A percentile compares a stretch with the other conserved stretches of the same genome.
phyloP scores from a whole-genome alignment of 2,113 vertebrate genomes.

The Ptilorrhoa leucosticta region DNA sequence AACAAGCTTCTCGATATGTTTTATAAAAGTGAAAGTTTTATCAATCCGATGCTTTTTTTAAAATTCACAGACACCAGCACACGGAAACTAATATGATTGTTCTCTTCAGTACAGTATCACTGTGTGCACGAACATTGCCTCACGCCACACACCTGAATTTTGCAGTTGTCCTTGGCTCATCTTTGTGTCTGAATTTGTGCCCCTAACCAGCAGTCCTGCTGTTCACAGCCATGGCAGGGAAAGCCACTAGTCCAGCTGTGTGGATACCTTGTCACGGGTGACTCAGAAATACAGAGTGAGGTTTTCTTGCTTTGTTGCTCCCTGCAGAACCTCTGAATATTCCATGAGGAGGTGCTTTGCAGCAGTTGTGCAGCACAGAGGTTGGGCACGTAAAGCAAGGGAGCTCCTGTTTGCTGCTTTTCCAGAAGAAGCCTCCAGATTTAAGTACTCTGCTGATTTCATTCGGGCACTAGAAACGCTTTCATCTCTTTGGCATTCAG shows the following conservation, averaged over 20 bases:
- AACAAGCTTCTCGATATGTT: not conserved
- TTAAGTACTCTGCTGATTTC: not conserved
- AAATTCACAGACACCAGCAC: not conserved
- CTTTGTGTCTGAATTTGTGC: not conserved
- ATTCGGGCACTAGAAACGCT: not conserved
- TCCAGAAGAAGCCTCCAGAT: not conserved
- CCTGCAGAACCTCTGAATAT: not conserved
- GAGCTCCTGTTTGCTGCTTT: not conserved
- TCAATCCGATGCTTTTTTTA: not conserved
- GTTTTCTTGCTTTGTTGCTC: not conserved
- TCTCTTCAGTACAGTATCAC: not conserved
- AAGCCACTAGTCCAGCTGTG: not conserved
- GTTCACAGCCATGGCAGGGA: not conserved
- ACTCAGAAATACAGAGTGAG: not conserved
- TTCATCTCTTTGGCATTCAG: not conserved
- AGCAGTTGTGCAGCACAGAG: not conserved
- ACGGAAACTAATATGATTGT: not conserved
- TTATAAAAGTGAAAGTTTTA: not conserved
- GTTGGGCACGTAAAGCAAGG: rapidly evolving
- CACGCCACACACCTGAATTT: not conserved
- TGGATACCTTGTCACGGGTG: not conserved
- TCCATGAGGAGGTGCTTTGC: not conserved
- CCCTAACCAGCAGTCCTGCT: not conserved
- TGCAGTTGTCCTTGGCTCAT: not conserved
- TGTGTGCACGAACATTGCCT: not conserved